Percentiles rank a stretch among this genome's conserved stretches.
phyloP scores from a whole-genome alignment of 2,113 vertebrate species.

The Percopsis transmontana region DNA sequence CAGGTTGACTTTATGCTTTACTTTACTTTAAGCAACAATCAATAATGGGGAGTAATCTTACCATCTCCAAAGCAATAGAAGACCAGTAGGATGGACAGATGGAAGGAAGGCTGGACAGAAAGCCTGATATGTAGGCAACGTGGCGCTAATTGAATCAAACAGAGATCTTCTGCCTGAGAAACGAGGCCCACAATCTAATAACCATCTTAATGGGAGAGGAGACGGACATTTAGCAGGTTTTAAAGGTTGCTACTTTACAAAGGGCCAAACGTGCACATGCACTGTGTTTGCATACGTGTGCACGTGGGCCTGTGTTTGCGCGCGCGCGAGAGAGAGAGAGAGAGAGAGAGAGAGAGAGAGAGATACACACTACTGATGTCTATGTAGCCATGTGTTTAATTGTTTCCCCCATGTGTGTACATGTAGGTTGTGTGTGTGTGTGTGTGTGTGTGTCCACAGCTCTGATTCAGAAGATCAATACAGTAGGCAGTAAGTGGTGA shows the following conservation, averaged over 20 bases:
- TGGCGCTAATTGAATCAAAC: slow-evolving; percentile 63
- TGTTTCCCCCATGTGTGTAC: neutral
- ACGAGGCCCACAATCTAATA: slow-evolving; percentile 36
- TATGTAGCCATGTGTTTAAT: too few species aligned
- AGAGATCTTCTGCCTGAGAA: slow-evolving; percentile 22
- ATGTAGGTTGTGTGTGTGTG: neutral
- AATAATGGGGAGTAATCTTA: too few species aligned
- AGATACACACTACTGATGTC: neutral
- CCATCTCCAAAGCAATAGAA: neutral
- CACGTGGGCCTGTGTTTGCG: too few species aligned
- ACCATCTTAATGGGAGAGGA: slow-evolving; percentile 17
- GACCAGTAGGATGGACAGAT: slow-evolving; percentile 14
- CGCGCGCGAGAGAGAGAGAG: neutral
- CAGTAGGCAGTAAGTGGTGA: slow-evolving; percentile 19
- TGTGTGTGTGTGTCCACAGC: neutral
- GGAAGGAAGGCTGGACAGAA: slow-evolving; percentile 6
- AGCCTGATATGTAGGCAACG: slow-evolving; percentile 37
- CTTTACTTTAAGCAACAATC: too few species aligned
- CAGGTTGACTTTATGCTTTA: too few species aligned
- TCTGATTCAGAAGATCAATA: slow-evolving; percentile 34
- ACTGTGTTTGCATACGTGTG: too few species aligned
- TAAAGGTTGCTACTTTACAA: neutral
- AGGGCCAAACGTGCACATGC: neutral
- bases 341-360: neutral
- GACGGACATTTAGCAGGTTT: slow-evolving; percentile 9